Evolutionary conservation across 1,140 invertebrate genomes (phyloP), one percentile per base, ranked within the genome.

Genomic region (Doryteuthis pealeii): DNA sequence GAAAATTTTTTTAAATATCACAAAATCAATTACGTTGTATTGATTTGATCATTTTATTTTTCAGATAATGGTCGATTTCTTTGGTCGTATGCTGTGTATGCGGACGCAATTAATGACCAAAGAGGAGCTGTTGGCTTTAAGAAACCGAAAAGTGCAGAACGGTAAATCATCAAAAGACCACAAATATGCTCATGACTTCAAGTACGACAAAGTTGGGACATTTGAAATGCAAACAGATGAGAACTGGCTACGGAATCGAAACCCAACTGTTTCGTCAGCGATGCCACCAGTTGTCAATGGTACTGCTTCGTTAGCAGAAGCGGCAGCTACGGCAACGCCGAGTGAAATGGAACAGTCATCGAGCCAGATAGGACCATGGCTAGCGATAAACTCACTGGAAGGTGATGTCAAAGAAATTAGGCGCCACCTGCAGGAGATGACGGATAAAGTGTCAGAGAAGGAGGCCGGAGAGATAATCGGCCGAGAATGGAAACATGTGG

Each of bases 31-130:
- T 5, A 40, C 35, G 35, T 40, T 40, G 10, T 40, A 40, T n/a
- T 10, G 1, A 43, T 45, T 54, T 31, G 22, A 32, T 5, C 22
- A 30, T 26, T 32, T 10, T 77, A 45, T 74, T 32, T 79, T 80
- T 32, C 78, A 87, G 86, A 43, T 86, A 26, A 83, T 86, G 79
- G 75, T 87, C 15, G 84, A 86, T 32, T 76, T 81, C 66, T 81
- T 88, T 69, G 87, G 85, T 2, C 72, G 82, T 12, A 73, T 87
- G 8, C 75, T 88, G 72, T 87, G 85, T 74, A 86, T 88, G 85
- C 62, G 82, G 79, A 80, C 79, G 45, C 78, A 85, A 32, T 74
- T 85, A 26, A 70, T 82, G 10, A 75, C 80, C 31, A 74, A 77
- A 28, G 76, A 79, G 14, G 75, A 77, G 14, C 43, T 67, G 26